phyloP scores from a whole-genome alignment of 2,113 vertebrate species.

The Charadrius vociferus region DNA sequence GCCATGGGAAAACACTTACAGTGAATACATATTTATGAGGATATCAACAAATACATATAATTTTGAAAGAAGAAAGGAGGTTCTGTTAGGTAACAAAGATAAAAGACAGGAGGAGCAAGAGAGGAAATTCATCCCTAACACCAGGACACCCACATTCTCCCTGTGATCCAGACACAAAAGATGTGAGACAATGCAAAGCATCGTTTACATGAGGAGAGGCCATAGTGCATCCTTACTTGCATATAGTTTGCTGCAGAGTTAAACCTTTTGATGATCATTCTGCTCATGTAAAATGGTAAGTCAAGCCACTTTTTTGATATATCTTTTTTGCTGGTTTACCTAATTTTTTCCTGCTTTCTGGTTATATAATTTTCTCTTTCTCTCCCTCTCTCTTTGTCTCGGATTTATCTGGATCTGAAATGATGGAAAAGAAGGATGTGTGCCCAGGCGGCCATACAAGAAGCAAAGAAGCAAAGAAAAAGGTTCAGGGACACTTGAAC shows the following conservation, averaged over 20 bases:
- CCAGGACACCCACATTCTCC: not conserved
- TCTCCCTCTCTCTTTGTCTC: not conserved
- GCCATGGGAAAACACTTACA: not conserved
- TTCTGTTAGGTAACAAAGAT: not conserved
- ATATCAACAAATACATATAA: not conserved
- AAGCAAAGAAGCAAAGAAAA: not conserved
- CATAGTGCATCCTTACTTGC: fast-evolving
- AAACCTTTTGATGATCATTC: not conserved
- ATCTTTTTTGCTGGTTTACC: not conserved
- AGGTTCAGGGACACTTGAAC: not conserved
- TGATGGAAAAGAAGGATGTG: not conserved
- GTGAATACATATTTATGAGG: not conserved
- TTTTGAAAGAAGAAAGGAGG: not conserved
- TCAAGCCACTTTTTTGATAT: not conserved
- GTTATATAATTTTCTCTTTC: not conserved
- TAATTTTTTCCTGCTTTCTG: not conserved
- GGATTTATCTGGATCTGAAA: not conserved
- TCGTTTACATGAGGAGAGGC: not conserved
- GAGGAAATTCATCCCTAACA: not conserved
- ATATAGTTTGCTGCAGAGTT: not conserved
- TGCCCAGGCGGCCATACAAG: not conserved
- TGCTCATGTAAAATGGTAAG: not conserved
- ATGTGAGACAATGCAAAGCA: not conserved
- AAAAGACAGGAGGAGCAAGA: not conserved
- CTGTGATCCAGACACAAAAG: not conserved